phyloP scores from a whole-genome alignment of 2,888 invertebrate species.

The Antheraea assamensis region DNA sequence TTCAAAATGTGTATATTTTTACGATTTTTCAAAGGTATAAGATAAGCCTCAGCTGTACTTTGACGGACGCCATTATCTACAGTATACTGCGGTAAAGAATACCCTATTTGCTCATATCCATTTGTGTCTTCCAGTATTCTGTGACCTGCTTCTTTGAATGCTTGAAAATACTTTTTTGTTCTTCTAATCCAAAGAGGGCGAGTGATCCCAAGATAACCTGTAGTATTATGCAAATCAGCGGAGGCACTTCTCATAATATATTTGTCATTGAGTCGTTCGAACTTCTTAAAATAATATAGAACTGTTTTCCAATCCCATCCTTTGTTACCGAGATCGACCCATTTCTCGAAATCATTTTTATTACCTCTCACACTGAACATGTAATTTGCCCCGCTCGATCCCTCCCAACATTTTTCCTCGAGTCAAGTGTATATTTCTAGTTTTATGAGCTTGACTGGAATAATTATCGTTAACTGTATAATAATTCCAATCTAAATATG shows the following conservation, averaged over 20 bases:
- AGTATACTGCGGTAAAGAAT: conserved; percentile 42
- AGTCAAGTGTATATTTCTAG: conserved; percentile 57
- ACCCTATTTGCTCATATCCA: conserved; percentile 52
- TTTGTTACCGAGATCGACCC: conserved; percentile 84
- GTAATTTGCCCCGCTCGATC: conserved; percentile 83
- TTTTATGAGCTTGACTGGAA: conserved; percentile 34
- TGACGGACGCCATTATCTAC: conserved; percentile 43
- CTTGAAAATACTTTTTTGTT: conserved; percentile 49
- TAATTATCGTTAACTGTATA: conserved; percentile 45
- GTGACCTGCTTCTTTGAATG: conserved; percentile 45
- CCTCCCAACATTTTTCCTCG: conserved; percentile 85
- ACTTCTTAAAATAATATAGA: conserved; percentile 22
- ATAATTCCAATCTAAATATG: conserved; percentile 84
- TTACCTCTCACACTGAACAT: conserved; percentile 85
- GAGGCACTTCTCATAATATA: conserved; percentile 44
- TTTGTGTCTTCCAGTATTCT: conserved; percentile 46
- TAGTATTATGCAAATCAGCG: conserved; percentile 45
- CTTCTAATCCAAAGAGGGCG: conserved; percentile 45
- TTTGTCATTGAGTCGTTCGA: conserved; percentile 39
- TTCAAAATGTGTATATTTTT: conserved; percentile 53
- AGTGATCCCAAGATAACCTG: conserved; percentile 48
- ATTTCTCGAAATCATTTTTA: conserved; percentile 82
- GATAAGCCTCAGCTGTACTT: conserved; percentile 46
- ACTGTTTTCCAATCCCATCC: conserved; percentile 49
- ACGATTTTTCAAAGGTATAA: conserved; percentile 47